Base-by-base conservation (phyloP, 2,888 invertebrate species). In the Drosophila falleni region DNA sequence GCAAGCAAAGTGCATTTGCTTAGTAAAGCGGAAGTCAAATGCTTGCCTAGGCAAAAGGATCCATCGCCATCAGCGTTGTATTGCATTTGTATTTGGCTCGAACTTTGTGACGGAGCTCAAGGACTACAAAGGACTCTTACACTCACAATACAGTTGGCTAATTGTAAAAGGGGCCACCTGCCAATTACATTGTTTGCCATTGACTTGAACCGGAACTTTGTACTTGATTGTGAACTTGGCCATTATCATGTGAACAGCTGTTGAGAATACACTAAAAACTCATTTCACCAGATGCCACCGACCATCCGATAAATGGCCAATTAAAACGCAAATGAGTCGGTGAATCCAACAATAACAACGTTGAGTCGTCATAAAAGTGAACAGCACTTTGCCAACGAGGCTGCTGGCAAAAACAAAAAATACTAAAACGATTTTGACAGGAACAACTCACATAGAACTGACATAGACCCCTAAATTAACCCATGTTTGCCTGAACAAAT, bases 11-110 rank as follows among this genome's bases (percentile, higher is more conserved):
- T 71, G 62, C 80, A 80, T 74, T 81, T 81, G 68, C 83, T 41
- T 68, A 53, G 56, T 68, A 66, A 61, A 63, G 79, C 81, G 84
- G 74, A 80, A 80, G 74, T 71, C 79, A 74, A 84, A 81, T 78
- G 80, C 67, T 59, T 53, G 67, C 70, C 70, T 67, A 59, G 68
- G 65, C 80, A 64, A 70, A 70, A 29, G 62, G 31, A 41, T 26
- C 37, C 44, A 49, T 35, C 35, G 56, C 26, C 10, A 46, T 35
- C 31, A 29, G 16, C 15, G 37, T 4, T 47, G 26, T 29, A 62
- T 62, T 61, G 55, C 66, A 60, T 55, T 61, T 42, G 49, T 29
- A 15, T 55, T 35, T 10, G 35, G 15, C 50, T 31, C 29, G 64
- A 62, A 63, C 68, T 33, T 42, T 55, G 61, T 47, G 60, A 33